phyloP scores from a whole-genome alignment of 2,113 vertebrate genomes.

The Anoplopoma fimbria region DNA sequence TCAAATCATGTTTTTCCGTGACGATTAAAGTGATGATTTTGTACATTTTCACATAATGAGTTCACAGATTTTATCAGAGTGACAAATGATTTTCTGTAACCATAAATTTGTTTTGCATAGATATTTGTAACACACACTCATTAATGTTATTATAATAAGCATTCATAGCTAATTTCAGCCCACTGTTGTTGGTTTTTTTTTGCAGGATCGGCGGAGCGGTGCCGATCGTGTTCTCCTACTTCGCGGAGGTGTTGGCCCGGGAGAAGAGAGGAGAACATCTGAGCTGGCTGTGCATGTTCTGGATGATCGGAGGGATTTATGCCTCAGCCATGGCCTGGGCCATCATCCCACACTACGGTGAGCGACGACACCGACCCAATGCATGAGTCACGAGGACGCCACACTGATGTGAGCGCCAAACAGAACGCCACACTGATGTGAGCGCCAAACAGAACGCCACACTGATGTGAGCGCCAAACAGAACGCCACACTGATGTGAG shows the following conservation, averaged over 20 bases:
- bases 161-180: neutral
- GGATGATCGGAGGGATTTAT: constrained; percentile 99
- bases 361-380: constrained; percentile 66
- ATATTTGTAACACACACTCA: neutral
- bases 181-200: neutral
- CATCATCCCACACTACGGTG: constrained; percentile 99
- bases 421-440: neutral
- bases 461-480: neutral
- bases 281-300: constrained; percentile 99
- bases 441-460: neutral
- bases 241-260: constrained; percentile 94
- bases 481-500: neutral
- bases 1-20: neutral
- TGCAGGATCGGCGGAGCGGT: constrained; percentile 94
- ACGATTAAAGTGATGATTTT: neutral
- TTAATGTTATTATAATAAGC: neutral
- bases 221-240: constrained; percentile 96
- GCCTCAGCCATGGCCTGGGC: constrained; percentile 99
- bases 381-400: neutral
- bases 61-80: neutral
- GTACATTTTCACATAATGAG: neutral
- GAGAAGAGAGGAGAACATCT: constrained; percentile 97
- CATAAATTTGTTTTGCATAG: constrained; percentile 5
- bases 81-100: constrained; percentile 3
- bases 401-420: neutral